Conservation (phyloP, 2,888 invertebrate genomes). For the Synanthedon myopaeformis region DNA sequence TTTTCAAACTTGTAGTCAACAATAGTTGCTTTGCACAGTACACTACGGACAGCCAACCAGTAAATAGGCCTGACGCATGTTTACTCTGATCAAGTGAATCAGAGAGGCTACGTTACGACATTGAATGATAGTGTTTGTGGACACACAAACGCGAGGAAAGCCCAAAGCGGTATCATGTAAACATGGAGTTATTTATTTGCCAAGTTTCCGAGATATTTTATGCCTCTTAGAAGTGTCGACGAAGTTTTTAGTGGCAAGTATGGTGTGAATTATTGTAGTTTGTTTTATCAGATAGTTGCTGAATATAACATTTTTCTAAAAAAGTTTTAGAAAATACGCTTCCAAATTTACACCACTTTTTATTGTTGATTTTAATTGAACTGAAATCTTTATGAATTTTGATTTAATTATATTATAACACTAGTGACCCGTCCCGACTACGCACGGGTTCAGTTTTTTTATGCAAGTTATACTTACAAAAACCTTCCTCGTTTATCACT, state of each 20-base stretch:
- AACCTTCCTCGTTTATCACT: too few relatives aligned
- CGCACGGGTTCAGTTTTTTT: too few relatives aligned
- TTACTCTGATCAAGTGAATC: slow-evolving; percentile 17
- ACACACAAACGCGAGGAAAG: slow-evolving; percentile 20
- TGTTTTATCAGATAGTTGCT: neutral
- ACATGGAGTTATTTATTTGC: slow-evolving; percentile 14
- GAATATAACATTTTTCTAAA: too few relatives aligned
- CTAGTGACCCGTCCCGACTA: too few relatives aligned
- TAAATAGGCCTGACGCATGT: slow-evolving; percentile 11
- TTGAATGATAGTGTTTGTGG: slow-evolving; percentile 58
- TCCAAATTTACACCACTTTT: too few relatives aligned
- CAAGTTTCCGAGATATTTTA: slow-evolving; percentile 6
- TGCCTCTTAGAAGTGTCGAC: neutral
- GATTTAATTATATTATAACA: too few relatives aligned
- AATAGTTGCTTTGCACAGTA: neutral
- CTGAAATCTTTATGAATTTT: too few relatives aligned
- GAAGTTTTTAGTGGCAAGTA: neutral
- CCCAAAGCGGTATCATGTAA: slow-evolving; percentile 12
- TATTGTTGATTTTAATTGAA: too few relatives aligned
- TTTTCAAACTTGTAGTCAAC: neutral
- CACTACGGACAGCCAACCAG: neutral
- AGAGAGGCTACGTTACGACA: slow-evolving; percentile 26
- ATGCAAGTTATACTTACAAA: too few relatives aligned
- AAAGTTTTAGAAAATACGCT: too few relatives aligned
- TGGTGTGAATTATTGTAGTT: neutral